These are phyloP conservation scores for Monopterus albus DNA, from an alignment of 2,113 vertebrate genomes.

Conservation along the genomic window DNA sequence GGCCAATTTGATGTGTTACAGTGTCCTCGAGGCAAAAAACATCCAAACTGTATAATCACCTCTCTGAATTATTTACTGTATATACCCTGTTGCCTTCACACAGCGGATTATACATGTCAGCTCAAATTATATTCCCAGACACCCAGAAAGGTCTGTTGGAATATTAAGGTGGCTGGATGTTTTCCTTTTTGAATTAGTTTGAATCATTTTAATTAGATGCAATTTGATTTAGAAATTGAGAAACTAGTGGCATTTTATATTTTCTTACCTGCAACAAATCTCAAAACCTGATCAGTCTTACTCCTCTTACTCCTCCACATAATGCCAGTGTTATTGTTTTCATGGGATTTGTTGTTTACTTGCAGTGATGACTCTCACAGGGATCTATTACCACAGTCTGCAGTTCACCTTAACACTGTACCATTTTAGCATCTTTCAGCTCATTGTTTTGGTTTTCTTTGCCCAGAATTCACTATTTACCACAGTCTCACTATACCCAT, in stretches of 20 bases:
- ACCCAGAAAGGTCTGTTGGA: neutral
- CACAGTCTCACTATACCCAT: neutral
- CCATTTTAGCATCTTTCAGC: neutral
- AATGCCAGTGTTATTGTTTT: no score
- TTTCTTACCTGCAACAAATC: neutral
- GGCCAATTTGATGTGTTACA: neutral
- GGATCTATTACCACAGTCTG: neutral
- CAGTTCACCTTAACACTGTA: neutral
- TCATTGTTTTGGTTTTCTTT: neutral
- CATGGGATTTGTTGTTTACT: no score
- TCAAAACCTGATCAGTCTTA: no score
- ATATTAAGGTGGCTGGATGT: neutral
- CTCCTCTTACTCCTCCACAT: no score
- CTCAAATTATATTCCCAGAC: neutral
- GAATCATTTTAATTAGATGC: neutral
- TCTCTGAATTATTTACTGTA: neutral
- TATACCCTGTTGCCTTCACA: neutral
- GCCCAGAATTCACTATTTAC: neutral
- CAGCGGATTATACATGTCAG: neutral
- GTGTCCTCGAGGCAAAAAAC: neutral
- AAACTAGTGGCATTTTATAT: neutral
- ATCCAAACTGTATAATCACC: neutral
- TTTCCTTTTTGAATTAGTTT: constrained; percentile 2
- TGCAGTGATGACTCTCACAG: neutral
- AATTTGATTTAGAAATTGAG: neutral